A percentile compares a stretch with the other conserved stretches of the same genome.
phyloP scores from a whole-genome alignment of 2,113 vertebrate species.

The Eupsittula cactorum region DNA sequence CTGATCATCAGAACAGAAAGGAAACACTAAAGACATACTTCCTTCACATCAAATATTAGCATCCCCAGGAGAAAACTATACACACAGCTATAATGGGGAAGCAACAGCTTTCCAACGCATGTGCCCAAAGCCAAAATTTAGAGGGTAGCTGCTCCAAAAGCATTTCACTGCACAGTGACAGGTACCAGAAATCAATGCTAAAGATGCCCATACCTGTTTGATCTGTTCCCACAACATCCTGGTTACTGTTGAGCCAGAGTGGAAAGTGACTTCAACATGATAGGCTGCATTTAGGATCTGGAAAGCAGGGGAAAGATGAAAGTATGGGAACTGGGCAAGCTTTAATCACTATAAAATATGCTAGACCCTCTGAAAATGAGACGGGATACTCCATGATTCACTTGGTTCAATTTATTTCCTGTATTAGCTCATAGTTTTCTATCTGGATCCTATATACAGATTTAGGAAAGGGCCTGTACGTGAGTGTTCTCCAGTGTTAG shows the following conservation, averaged over 20 bases:
- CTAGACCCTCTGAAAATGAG: background rate
- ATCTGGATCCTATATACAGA: fast-evolving
- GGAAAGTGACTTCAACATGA: slow-evolving; percentile 97
- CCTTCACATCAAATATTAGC: background rate
- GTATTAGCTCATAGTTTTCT: background rate
- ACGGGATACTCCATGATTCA: fast-evolving
- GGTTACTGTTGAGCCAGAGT: slow-evolving; percentile 93
- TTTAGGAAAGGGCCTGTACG: background rate
- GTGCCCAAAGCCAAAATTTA: background rate
- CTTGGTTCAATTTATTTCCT: background rate
- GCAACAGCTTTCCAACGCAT: background rate
- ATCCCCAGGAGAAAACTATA: background rate
- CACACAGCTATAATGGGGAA: background rate
- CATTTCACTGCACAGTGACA: background rate
- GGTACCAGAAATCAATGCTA: background rate
- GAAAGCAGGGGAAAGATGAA: background rate
- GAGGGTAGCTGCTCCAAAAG: background rate
- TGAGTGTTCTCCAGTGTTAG: background rate
- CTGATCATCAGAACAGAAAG: background rate
- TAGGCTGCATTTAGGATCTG: slow-evolving; percentile 98
- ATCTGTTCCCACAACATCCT: slow-evolving; percentile 97
- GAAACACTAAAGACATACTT: background rate
- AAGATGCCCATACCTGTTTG: slow-evolving; percentile 84
- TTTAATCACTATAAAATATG: background rate
- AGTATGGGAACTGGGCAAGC: background rate